phyloP scores from a whole-genome alignment of 2,113 vertebrate species.

The Shinisaurus crocodilurus region DNA sequence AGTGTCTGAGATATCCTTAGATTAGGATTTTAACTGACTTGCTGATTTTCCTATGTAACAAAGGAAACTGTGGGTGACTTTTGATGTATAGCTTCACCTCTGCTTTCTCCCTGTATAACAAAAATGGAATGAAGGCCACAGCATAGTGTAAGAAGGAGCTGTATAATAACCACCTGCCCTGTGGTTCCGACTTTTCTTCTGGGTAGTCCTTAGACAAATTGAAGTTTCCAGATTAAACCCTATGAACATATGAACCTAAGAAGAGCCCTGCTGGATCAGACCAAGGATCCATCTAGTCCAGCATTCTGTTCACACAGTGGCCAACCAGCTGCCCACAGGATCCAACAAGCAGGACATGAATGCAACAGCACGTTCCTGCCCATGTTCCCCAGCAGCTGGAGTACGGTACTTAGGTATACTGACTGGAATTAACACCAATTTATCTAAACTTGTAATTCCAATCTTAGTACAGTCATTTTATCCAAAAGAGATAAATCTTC shows the following conservation, averaged over 20 bases:
- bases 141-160: neutral
- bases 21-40: conserved; percentile 16
- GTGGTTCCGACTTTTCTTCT: conserved; percentile 12
- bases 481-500: neutral
- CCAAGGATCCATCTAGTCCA: too few species aligned
- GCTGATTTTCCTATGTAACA: neutral
- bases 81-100: neutral
- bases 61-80: neutral
- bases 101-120: neutral
- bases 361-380: too few species aligned
- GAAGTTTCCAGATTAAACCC: neutral
- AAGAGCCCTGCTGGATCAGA: too few species aligned
- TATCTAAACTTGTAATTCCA: conserved; percentile 7
- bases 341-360: too few species aligned
- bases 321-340: too few species aligned
- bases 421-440: neutral
- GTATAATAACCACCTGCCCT: fast-evolving
- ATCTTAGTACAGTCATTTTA: neutral
- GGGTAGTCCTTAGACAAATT: neutral
- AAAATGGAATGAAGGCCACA: neutral
- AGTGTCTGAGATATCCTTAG: neutral
- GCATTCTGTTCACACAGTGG: too few species aligned
- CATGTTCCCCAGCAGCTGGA: too few species aligned
- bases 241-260: too few species aligned
- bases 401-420: too few species aligned